phyloP scores from a whole-genome alignment of 2,797 vertebrate species.

The Balearica regulorum region DNA sequence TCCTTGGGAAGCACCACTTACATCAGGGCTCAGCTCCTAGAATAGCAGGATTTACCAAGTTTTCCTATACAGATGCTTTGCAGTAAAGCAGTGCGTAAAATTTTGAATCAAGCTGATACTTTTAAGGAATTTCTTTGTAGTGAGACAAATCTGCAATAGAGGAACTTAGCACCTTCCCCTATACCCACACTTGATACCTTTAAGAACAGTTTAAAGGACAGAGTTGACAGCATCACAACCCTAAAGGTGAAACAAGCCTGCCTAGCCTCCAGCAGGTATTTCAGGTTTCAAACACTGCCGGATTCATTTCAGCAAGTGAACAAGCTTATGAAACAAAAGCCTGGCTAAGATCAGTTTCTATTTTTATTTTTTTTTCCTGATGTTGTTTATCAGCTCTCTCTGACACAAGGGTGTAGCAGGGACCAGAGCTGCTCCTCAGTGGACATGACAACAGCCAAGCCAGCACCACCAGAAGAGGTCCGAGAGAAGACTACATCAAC shows the following conservation, averaged over 20 bases:
- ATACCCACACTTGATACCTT: neutral
- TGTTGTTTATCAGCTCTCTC: neutral
- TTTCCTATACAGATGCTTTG: neutral
- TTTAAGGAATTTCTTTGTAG: neutral
- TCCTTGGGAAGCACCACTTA: neutral
- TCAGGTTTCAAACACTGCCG: neutral
- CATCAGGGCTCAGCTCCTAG: neutral
- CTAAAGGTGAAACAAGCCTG: neutral
- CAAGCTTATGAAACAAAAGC: conserved; percentile 1
- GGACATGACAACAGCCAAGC: neutral
- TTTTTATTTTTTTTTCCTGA: neutral
- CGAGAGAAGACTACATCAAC: rapidly evolving
- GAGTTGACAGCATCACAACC: neutral
- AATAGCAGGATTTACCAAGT: neutral
- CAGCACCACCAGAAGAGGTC: neutral
- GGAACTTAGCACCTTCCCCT: neutral
- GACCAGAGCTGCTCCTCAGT: neutral
- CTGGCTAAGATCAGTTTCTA: neutral
- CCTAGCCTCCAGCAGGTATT: conserved; percentile 34
- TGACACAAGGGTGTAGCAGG: rapidly evolving
- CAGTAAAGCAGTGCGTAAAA: neutral
- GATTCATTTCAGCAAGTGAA: neutral
- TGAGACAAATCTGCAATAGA: neutral
- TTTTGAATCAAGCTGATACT: neutral
- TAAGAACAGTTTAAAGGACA: neutral